These are phyloP conservation scores for Ryuthela nishihirai DNA, from an alignment of 2,888 invertebrate species.

Conservation along the genomic window DNA sequence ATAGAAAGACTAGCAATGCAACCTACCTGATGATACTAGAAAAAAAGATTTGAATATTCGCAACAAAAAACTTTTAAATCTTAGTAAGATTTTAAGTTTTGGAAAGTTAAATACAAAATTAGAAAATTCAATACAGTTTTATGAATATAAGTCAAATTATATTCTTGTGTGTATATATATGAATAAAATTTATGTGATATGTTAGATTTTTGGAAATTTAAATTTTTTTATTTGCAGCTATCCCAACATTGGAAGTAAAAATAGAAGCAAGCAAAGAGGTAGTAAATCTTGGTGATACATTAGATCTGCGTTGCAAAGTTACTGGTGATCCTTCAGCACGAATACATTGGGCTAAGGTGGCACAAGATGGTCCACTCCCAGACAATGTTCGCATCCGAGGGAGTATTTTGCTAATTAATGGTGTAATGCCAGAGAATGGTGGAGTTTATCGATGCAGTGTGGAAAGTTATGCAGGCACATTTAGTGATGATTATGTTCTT, in stretches of 20 bases:
- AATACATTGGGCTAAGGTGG: constrained; percentile 59
- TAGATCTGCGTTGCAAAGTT: constrained; percentile 64
- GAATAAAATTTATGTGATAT: neutral
- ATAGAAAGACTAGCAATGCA: too few species aligned
- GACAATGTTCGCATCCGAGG: constrained; percentile 60
- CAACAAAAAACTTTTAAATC: neutral
- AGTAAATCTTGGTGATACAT: constrained; percentile 59
- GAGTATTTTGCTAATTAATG: constrained; percentile 58
- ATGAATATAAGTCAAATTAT: neutral
- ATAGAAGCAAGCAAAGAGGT: constrained; percentile 54
- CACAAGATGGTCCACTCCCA: constrained; percentile 54
- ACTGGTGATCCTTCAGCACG: constrained; percentile 55
- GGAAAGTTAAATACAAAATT: too few species aligned
- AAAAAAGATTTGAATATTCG: too few species aligned
- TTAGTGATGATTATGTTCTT: constrained; percentile 59
- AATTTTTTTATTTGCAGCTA: constrained; percentile 20
- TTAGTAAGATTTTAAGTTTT: neutral
- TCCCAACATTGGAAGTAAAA: constrained; percentile 45
- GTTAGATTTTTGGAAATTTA: neutral
- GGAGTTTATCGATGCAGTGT: constrained; percentile 68
- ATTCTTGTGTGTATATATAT: neutral
- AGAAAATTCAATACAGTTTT: too few species aligned
- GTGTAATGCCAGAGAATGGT: constrained; percentile 60
- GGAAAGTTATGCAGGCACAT: constrained; percentile 55
- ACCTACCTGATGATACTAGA: too few species aligned